Evolutionary conservation across 2,797 vertebrate species (phyloP).

Genomic region (Antrozous pallidus): DNA sequence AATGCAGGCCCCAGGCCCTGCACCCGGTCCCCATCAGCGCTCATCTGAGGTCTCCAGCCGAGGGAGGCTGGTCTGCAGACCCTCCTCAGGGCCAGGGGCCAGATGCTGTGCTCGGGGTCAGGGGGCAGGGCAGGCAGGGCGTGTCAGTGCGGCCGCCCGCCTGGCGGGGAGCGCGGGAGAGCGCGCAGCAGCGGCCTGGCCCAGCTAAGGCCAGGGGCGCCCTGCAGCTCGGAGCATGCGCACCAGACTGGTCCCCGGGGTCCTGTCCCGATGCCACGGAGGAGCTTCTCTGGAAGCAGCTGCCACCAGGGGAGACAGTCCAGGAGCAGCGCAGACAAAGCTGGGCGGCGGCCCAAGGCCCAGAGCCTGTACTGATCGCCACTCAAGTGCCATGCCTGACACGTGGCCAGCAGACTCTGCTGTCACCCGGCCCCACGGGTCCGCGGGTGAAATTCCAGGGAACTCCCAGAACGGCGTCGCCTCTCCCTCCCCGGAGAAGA

Average conservation of each 20-base stretch:
- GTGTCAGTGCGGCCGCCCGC: accelerated
- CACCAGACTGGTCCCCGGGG: too few relatives aligned
- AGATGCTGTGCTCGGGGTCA: not conserved
- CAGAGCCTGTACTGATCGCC: not conserved
- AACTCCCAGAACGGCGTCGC: too few relatives aligned
- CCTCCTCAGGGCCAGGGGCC: not conserved
- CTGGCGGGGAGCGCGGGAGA: too few relatives aligned
- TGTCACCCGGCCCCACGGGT: too few relatives aligned
- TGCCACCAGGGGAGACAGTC: not conserved
- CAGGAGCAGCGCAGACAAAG: not conserved
- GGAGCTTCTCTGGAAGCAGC: not conserved
- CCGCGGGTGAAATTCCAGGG: not conserved
- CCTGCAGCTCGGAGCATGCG: not conserved
- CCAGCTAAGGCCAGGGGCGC: accelerated
- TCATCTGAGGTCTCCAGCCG: not conserved
- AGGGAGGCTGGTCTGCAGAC: not conserved
- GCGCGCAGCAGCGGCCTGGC: not conserved
- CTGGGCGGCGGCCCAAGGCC: too few relatives aligned
- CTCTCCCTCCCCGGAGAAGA: not conserved
- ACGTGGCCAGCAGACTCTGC: accelerated
- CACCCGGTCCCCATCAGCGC: not conserved
- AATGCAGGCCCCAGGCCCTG: not conserved
- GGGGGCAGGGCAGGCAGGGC: not conserved
- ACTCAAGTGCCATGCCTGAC: too few relatives aligned
- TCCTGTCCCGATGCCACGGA: accelerated